Base-by-base conservation (phyloP, 2,888 invertebrate species). In the Zelleria hepariella region DNA sequence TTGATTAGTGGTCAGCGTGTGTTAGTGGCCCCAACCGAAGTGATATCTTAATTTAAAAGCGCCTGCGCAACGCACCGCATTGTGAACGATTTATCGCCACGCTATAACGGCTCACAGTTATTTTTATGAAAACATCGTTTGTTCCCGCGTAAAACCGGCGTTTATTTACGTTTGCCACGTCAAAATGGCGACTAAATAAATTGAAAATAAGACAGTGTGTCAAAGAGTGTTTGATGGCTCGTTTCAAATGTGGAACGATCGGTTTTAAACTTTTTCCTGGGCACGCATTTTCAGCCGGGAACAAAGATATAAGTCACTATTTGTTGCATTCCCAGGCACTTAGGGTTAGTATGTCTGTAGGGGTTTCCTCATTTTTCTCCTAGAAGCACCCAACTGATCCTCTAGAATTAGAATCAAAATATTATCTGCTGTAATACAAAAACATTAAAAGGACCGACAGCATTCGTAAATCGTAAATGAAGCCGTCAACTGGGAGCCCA, bases 71-170 rank as follows among this genome's bases (percentile, higher is more conserved):
- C 32, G 71, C 70, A 69, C 32, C 26, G 64, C 68, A 67, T 65
- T 65, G 66, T 64, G 63, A 54, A 58, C 63, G 65, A 71, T 73
- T 74, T 72, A 73, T 68, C 68, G 69, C 25, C 59, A 56, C 64
- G 56, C 4, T 26, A 63, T 68, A 72, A 69, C 62, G 61, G 62
- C 62, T 62, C 60, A 63, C 61, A 64, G 66, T 64, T 67, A 67
- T 67, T 69, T 67, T 69, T 67, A 66, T 67, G 62, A 66, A 65
- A 65, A 65, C 60, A 65, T 58, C 61, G 61, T 64, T 63, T 59
- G 65, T 62, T 32, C 60, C 51, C 61, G 48, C 62, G 61, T 64
- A 60, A 61, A 61, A 57, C 57, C 23, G 49, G 7, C 49, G 60
- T 24, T 54, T 64, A 62, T 65, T 64, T 65, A 60, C 64, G 60